These are phyloP conservation scores for Ylistrum balloti DNA, from an alignment of 1,140 invertebrate species.

Conservation along the genomic window DNA sequence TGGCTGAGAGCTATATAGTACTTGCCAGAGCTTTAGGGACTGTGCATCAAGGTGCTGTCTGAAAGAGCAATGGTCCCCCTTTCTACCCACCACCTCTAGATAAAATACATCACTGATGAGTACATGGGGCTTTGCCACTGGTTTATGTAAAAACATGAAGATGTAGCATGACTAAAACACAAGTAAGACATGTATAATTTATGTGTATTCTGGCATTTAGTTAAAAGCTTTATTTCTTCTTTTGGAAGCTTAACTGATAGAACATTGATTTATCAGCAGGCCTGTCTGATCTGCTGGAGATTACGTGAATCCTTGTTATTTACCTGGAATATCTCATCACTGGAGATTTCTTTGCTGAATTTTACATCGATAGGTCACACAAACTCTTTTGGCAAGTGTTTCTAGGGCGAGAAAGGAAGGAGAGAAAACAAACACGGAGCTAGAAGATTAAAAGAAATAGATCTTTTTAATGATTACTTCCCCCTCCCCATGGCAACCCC, in stretches of 20 bases:
- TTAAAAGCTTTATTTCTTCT: slow-evolving; percentile 40
- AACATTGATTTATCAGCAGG: slow-evolving; percentile 13
- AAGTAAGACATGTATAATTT: slow-evolving; percentile 36
- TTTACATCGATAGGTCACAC: background rate
- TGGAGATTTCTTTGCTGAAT: background rate
- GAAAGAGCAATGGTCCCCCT: background rate
- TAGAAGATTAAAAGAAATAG: background rate
- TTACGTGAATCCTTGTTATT: background rate
- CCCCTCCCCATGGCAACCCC: background rate
- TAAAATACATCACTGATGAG: slow-evolving; percentile 34
- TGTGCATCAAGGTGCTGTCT: slow-evolving; percentile 31
- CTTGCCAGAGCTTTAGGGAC: background rate
- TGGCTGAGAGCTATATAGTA: background rate
- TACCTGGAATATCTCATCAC: background rate
- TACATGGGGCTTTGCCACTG: slow-evolving; percentile 4
- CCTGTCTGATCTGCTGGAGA: background rate
- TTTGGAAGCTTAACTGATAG: background rate
- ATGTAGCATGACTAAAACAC: slow-evolving; percentile 14
- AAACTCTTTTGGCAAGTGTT: slow-evolving; percentile 39
- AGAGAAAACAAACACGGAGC: background rate
- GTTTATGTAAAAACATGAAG: slow-evolving; percentile 34
- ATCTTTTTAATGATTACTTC: background rate
- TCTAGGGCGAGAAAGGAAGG: background rate
- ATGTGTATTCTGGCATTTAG: slow-evolving; percentile 28
- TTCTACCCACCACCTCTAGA: background rate